A percentile compares a stretch with the other conserved stretches of the same genome.
Evolutionary conservation across 1,140 invertebrate species (phyloP).

Genomic region (Ctenoplectra terminalis): DNA sequence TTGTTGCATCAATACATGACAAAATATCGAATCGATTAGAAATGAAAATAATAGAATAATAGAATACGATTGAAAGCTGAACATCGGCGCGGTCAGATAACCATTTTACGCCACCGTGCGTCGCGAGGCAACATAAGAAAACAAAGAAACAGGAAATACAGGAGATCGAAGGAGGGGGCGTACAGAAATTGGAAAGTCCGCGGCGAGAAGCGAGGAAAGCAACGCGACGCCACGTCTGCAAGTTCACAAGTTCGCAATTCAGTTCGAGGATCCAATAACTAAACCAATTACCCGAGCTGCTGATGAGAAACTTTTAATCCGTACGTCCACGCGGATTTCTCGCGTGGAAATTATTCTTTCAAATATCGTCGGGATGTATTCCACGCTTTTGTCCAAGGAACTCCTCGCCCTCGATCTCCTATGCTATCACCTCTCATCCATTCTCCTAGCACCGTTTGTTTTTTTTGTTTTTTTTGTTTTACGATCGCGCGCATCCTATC

Average conservation of each 20-base stretch:
- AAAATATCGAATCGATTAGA: no score
- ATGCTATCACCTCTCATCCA: slow-evolving; percentile 4
- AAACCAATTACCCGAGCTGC: slow-evolving; percentile 74
- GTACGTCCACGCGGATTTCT: slow-evolving; percentile 37
- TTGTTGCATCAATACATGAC: no score
- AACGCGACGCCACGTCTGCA: slow-evolving; percentile 61
- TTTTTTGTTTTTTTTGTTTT: neutral
- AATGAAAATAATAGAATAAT: no score
- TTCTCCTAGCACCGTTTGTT: neutral
- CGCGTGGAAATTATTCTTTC: slow-evolving; percentile 65
- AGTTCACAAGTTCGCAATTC: slow-evolving; percentile 70
- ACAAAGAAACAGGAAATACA: neutral
- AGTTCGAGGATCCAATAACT: slow-evolving; percentile 75
- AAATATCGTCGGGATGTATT: slow-evolving; percentile 30
- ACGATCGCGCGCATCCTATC: slow-evolving; percentile 1
- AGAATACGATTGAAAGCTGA: no score
- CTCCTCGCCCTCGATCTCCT: neutral
- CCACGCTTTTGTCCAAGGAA: slow-evolving; percentile 32
- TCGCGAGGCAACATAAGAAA: neutral
- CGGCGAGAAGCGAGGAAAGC: slow-evolving; percentile 54
- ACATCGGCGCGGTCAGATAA: neutral
- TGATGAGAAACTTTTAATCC: slow-evolving; percentile 77
- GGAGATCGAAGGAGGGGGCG: slow-evolving; percentile 37
- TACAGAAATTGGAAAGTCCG: slow-evolving; percentile 65
- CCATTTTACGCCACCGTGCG: no score